Conservation (phyloP, 1,140 invertebrate species). For the Bombus waltoni region DNA sequence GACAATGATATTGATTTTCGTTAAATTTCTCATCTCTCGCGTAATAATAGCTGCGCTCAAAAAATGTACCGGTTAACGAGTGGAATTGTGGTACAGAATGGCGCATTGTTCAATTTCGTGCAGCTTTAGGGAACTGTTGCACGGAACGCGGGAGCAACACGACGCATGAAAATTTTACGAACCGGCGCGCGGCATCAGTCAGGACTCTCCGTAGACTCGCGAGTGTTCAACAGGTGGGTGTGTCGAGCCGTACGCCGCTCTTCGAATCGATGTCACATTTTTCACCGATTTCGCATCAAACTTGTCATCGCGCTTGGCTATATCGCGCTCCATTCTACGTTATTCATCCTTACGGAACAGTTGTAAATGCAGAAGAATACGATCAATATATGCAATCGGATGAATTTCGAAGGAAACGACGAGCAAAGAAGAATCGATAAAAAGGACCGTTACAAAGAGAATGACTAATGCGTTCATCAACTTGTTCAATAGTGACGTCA, state of each 20-base stretch:
- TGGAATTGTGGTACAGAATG: too few relatives aligned
- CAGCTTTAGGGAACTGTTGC: neutral
- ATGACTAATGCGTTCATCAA: constrained; percentile 79
- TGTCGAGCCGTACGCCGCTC: neutral
- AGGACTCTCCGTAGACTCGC: constrained; percentile 56
- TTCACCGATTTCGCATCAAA: neutral
- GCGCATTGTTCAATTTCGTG: too few relatives aligned
- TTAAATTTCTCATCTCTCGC: too few relatives aligned
- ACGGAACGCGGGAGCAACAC: neutral
- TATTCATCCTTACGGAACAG: too few relatives aligned
- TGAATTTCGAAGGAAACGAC: neutral
- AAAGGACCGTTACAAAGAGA: constrained; percentile 72
- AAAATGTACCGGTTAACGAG: too few relatives aligned
- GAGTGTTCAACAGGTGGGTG: constrained; percentile 65
- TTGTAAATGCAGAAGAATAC: neutral
- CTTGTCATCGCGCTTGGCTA: too few relatives aligned
- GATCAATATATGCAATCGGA: neutral
- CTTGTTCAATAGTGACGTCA: constrained; percentile 78
- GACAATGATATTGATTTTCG: too few relatives aligned
- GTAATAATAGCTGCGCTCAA: too few relatives aligned
- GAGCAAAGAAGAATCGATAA: constrained; percentile 56
- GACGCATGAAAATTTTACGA: constrained; percentile 12
- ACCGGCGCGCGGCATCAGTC: neutral
- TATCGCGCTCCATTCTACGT: neutral
- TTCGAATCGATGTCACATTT: neutral